phyloP scores from a whole-genome alignment of 2,888 invertebrate genomes.

The Pterostichus niger region DNA sequence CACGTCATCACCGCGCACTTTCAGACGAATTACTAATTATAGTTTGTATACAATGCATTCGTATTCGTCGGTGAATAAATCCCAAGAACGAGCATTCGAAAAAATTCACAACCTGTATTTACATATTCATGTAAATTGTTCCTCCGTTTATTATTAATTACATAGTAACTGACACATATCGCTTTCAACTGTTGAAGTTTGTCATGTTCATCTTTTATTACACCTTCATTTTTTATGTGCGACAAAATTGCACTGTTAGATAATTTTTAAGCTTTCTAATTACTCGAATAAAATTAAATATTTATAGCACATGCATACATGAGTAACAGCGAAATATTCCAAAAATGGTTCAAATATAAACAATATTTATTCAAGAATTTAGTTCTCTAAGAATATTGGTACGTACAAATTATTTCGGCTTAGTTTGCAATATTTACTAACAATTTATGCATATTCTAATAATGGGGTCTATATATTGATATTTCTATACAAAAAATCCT shows the following conservation, averaged over 20 bases:
- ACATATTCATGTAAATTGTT: not conserved
- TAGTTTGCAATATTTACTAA: not conserved
- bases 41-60: not conserved
- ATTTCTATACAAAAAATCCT: not conserved
- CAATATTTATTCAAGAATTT: slow-evolving; percentile 42
- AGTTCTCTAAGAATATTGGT: too few relatives aligned
- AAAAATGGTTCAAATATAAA: slow-evolving; percentile 44
- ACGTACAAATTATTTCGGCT: not conserved
- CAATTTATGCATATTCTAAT: not conserved
- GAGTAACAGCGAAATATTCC: slow-evolving; percentile 15
- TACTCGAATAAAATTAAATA: not conserved
- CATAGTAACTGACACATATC: not conserved
- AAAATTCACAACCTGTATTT: not conserved
- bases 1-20: not conserved
- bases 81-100: too few relatives aligned
- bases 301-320: slow-evolving; percentile 11
- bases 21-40: not conserved
- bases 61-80: too few relatives aligned
- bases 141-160: not conserved
- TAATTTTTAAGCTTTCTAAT: not conserved
- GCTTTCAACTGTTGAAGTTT: not conserved
- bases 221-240: not conserved
- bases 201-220: slow-evolving; percentile 7
- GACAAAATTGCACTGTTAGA: slow-evolving; percentile 3
- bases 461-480: not conserved